Evolutionary conservation across 2,797 vertebrate genomes (phyloP).

Genomic region (Oreortyx pictus): DNA sequence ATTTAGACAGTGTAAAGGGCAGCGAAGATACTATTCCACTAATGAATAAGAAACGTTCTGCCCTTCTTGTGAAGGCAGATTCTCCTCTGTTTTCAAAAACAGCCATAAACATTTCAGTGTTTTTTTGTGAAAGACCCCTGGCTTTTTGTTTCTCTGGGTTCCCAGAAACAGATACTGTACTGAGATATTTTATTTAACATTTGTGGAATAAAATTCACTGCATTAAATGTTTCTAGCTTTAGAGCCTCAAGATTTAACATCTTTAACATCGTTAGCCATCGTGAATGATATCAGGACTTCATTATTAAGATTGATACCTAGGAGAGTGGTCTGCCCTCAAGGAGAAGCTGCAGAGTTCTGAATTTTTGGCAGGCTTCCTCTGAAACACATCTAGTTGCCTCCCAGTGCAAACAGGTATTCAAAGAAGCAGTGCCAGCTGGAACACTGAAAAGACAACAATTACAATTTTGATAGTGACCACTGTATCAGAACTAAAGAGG

Average conservation of each 20-base stretch:
- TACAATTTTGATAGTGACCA: background rate
- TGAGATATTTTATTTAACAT: background rate
- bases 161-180: background rate
- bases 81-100: background rate
- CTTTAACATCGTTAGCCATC: background rate
- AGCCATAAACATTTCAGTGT: background rate
- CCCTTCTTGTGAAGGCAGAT: background rate
- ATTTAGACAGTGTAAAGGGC: background rate
- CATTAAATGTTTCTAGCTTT: background rate
- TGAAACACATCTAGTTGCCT: background rate
- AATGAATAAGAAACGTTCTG: background rate
- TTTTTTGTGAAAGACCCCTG: background rate
- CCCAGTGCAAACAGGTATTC: background rate
- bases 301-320: background rate
- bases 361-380: slow-evolving; percentile 25
- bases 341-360: background rate
- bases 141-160: background rate
- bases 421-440: slow-evolving; percentile 4
- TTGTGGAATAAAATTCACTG: background rate
- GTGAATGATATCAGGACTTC: background rate
- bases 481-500: background rate
- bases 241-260: background rate
- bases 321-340: background rate
- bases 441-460: background rate
- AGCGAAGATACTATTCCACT: background rate